phyloP scores from a whole-genome alignment of 2,797 vertebrate species.

The Bucorvus abyssinicus region DNA sequence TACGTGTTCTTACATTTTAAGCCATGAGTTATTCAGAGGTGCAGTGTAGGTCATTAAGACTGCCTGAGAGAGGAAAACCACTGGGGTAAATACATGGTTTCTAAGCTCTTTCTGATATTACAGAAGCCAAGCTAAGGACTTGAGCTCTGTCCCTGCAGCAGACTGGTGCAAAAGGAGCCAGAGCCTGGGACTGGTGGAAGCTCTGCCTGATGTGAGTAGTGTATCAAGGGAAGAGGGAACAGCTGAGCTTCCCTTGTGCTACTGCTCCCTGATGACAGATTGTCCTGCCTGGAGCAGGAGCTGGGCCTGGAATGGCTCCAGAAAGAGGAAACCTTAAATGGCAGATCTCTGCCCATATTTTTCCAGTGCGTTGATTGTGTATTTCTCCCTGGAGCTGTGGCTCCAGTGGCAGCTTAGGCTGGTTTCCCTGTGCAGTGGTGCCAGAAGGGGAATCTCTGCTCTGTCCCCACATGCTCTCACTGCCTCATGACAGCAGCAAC shows the following conservation, averaged over 20 bases:
- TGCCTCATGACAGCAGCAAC: rapidly evolving
- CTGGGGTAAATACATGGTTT: rapidly evolving
- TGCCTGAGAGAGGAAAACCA: not conserved
- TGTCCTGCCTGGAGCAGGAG: not conserved
- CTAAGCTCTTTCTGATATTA: not conserved
- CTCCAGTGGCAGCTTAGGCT: not conserved
- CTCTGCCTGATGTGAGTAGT: rapidly evolving
- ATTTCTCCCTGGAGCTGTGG: not conserved
- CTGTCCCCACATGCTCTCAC: not conserved
- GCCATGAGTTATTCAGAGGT: not conserved
- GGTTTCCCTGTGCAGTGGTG: not conserved
- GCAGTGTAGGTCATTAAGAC: not conserved
- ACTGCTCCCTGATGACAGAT: not conserved
- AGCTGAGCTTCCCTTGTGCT: not conserved
- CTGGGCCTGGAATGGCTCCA: not conserved
- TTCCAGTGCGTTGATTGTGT: not conserved
- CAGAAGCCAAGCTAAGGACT: not conserved
- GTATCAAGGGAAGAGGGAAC: not conserved
- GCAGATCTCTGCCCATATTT: not conserved
- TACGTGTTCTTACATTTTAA: not conserved
- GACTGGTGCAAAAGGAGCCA: not conserved
- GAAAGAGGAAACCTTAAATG: not conserved
- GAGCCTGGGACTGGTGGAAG: not conserved
- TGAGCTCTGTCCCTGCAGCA: not conserved
- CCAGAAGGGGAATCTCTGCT: not conserved